Conservation (phyloP, 1,140 invertebrate species). For the Mactra quadrangularis region DNA sequence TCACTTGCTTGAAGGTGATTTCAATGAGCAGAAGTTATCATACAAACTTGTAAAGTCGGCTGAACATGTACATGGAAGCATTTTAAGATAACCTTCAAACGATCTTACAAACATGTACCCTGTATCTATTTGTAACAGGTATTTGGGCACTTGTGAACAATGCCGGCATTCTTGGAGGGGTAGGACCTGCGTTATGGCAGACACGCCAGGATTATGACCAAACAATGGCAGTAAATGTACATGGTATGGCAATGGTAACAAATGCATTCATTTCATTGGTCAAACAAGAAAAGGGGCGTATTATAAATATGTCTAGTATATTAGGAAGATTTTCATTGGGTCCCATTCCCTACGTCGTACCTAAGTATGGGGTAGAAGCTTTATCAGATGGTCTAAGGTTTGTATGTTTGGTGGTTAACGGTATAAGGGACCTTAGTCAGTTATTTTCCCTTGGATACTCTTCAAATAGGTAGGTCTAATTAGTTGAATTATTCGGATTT, state of each 20-base stretch:
- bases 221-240: slow-evolving; percentile 61
- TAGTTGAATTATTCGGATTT: no score
- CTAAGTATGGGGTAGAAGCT: slow-evolving; percentile 71
- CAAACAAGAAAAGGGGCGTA: slow-evolving; percentile 59
- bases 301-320: slow-evolving; percentile 70
- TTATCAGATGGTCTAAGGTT: slow-evolving; percentile 64
- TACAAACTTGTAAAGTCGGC: no score
- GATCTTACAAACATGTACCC: no score
- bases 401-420: no score
- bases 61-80: no score
- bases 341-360: slow-evolving; percentile 63
- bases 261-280: slow-evolving; percentile 68
- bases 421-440: no score
- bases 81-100: no score
- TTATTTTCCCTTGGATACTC: no score
- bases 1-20: no score
- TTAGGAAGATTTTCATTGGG: slow-evolving; percentile 57
- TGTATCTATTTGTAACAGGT: no score
- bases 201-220: slow-evolving; percentile 62
- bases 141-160: slow-evolving; percentile 75
- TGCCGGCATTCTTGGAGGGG: slow-evolving; percentile 65
- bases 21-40: no score
- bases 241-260: slow-evolving; percentile 66
- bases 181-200: slow-evolving; percentile 59
- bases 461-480: no score